Conservation (phyloP, 92 coral and sea anemone genomes). For the Umimayanthus chanpuru region DNA sequence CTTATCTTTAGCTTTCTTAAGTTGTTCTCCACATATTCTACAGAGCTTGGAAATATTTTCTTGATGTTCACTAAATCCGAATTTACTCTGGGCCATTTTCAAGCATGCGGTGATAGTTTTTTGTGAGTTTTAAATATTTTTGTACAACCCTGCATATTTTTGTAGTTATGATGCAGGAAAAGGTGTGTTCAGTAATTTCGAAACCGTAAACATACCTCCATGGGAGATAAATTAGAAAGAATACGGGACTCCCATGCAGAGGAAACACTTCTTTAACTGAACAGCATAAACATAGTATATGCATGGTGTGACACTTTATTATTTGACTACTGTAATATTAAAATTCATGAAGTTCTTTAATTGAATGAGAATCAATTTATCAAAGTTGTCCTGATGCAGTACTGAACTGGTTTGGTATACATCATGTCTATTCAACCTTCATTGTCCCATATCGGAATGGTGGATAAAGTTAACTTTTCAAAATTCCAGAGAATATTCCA, state of each 20-base stretch:
- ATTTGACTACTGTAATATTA: not conserved
- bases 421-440: no score
- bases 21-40: constrained; percentile 41
- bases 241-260: not conserved
- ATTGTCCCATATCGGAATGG: no score
- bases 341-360: not conserved
- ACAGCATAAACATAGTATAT: no score
- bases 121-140: not conserved
- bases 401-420: not conserved
- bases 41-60: constrained; percentile 7
- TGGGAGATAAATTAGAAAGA: not conserved
- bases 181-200: constrained; percentile 13
- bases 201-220: not conserved
- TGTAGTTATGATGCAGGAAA: constrained; percentile 20
- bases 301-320: no score
- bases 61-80: constrained; percentile 39
- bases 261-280: no score
- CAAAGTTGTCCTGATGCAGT: constrained; percentile 6
- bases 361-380: not conserved
- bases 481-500: no score
- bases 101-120: no score
- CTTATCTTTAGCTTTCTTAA: constrained; percentile 33
- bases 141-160: not conserved
- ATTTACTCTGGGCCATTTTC: not conserved
- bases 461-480: no score